Conservation (phyloP, 2,888 invertebrate species). For the Augiades crinisus region DNA sequence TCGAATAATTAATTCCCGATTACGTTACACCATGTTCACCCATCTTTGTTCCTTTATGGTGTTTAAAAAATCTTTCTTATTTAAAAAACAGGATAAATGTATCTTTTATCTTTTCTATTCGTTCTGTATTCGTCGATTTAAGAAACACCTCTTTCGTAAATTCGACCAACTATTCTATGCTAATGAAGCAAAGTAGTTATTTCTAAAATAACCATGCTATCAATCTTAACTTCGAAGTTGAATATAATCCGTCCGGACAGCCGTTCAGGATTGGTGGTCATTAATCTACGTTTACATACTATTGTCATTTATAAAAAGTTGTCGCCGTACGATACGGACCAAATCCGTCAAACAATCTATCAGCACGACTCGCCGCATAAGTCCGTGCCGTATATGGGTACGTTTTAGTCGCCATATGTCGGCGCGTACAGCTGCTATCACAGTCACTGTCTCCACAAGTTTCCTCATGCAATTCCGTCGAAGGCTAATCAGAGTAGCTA, state of each 20-base stretch:
- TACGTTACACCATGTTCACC: no score
- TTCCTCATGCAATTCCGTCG: slow-evolving; percentile 10
- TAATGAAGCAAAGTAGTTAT: not conserved
- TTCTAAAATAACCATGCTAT: slow-evolving; percentile 12
- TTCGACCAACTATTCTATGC: not conserved
- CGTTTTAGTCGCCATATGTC: slow-evolving; percentile 71
- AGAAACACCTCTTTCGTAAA: no score
- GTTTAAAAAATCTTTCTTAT: no score
- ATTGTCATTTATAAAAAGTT: slow-evolving; percentile 41
- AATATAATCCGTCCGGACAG: slow-evolving; percentile 22
- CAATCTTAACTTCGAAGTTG: slow-evolving; percentile 15
- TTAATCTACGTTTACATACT: slow-evolving; percentile 28
- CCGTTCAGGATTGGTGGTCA: slow-evolving; percentile 22
- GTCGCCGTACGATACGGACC: slow-evolving; percentile 43
- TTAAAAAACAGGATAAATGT: no score
- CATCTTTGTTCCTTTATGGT: no score
- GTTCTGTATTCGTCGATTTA: no score
- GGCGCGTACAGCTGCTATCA: slow-evolving; percentile 35
- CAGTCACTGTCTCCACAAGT: not conserved
- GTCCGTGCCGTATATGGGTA: slow-evolving; percentile 59
- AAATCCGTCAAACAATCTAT: slow-evolving; percentile 54
- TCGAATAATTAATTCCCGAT: no score
- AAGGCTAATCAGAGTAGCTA: not conserved
- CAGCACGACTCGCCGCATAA: slow-evolving; percentile 50
- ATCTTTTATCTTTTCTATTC: no score